phyloP scores from a whole-genome alignment of 2,888 invertebrate species.

The Tenodera sinensis region DNA sequence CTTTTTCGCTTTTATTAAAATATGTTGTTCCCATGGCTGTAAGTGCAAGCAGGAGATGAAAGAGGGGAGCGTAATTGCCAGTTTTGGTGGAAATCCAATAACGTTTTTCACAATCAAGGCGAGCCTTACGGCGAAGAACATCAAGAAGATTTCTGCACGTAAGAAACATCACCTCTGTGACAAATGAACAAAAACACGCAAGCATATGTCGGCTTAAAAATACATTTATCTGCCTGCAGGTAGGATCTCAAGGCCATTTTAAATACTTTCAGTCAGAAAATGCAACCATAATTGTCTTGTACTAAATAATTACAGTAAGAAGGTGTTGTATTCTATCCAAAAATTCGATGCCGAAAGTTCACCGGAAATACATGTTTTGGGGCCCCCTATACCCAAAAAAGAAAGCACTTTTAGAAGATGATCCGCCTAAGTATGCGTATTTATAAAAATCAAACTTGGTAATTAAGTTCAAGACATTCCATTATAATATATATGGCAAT shows the following conservation, averaged over 20 bases:
- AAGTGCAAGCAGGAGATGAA: neutral
- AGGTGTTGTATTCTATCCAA: no score
- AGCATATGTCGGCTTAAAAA: neutral
- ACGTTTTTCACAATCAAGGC: neutral
- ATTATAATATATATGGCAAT: no score
- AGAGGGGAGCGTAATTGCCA: neutral
- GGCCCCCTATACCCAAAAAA: no score
- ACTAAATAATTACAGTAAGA: no score
- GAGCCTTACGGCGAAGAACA: neutral
- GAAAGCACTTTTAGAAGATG: no score
- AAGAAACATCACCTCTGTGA: neutral
- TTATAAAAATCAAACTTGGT: no score
- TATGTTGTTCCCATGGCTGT: slow-evolving; percentile 4
- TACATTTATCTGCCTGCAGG: neutral
- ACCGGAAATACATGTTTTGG: no score
- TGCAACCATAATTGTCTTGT: no score
- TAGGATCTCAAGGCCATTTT: neutral
- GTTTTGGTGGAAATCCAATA: slow-evolving; percentile 2
- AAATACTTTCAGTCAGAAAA: no score
- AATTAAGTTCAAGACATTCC: no score
- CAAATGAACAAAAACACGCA: neutral
- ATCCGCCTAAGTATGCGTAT: no score
- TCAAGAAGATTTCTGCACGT: neutral
- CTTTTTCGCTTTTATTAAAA: neutral
- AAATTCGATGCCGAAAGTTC: no score